Conservation (phyloP, 2,888 invertebrate genomes). For the Drosophila vallismaia region DNA sequence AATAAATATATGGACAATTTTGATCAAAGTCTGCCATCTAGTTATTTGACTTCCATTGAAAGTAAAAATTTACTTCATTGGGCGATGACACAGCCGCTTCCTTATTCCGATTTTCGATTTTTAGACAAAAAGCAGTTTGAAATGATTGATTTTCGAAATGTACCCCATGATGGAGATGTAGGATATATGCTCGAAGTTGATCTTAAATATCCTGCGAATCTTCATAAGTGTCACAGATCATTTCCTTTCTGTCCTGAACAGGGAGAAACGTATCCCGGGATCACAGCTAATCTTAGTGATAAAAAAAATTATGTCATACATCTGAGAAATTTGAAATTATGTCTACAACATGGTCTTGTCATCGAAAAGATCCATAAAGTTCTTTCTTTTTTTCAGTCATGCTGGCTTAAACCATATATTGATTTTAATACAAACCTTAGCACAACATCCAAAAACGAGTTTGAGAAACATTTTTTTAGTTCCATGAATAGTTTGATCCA, state of each 20-base stretch:
- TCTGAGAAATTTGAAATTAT: conserved; percentile 5
- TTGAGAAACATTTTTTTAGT: conserved; percentile 2
- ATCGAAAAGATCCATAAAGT: conserved; percentile 2
- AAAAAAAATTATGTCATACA: conserved; percentile 11
- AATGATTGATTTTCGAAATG: neutral
- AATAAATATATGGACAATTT: neutral
- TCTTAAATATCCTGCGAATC: neutral
- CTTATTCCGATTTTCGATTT: neutral
- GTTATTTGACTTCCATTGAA: neutral
- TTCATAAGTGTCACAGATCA: neutral
- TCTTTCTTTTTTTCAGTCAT: neutral
- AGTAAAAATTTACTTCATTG: neutral
- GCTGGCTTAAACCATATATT: conserved; percentile 6
- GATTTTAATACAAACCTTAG: neutral
- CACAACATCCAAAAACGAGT: neutral
- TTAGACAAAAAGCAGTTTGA: neutral
- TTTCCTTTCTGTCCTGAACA: conserved; percentile 8
- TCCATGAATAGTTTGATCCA: neutral
- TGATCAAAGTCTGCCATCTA: neutral
- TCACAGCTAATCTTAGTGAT: neutral
- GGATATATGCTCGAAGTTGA: neutral
- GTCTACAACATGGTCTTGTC: neutral
- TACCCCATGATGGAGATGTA: neutral
- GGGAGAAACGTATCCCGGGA: neutral
- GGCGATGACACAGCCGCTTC: neutral